These are phyloP conservation scores for Dermatophagoides farinae DNA, from an alignment of 1,140 invertebrate species.

Conservation along the genomic window DNA sequence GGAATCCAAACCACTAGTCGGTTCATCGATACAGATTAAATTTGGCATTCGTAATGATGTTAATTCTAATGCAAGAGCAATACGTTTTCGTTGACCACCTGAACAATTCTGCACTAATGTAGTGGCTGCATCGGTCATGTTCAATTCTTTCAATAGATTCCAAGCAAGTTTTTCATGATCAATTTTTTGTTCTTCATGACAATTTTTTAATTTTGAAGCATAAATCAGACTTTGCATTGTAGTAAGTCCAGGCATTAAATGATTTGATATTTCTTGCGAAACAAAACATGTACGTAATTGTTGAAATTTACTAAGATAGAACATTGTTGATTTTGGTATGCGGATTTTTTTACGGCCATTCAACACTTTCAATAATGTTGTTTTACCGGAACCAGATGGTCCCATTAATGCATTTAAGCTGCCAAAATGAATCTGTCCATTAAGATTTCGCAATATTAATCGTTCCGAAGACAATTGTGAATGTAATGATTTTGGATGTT, in stretches of 20 bases:
- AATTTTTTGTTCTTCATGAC: neutral
- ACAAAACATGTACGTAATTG: constrained; percentile 3
- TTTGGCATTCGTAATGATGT: constrained; percentile 13
- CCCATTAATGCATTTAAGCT: constrained; percentile 33
- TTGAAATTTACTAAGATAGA: neutral
- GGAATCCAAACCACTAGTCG: constrained; percentile 18
- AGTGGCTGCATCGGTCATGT: neutral
- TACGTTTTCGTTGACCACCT: constrained; percentile 72
- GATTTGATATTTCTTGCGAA: neutral
- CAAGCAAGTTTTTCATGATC: neutral
- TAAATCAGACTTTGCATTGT: constrained; percentile 35
- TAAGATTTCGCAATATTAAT: neutral
- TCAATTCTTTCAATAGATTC: neutral
- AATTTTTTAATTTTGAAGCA: constrained; percentile 60
- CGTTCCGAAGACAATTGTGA: neutral
- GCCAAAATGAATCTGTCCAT: constrained; percentile 9
- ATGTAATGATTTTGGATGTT: neutral
- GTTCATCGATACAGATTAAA: constrained; percentile 22
- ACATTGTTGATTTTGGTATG: neutral
- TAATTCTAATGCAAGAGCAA: constrained; percentile 73
- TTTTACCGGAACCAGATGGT: constrained; percentile 40
- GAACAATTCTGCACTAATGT: neutral
- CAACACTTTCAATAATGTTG: constrained; percentile 24
- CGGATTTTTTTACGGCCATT: neutral
- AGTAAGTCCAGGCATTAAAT: neutral